phyloP scores from a whole-genome alignment of 2,888 invertebrate genomes.

The Diarsia rubi region DNA sequence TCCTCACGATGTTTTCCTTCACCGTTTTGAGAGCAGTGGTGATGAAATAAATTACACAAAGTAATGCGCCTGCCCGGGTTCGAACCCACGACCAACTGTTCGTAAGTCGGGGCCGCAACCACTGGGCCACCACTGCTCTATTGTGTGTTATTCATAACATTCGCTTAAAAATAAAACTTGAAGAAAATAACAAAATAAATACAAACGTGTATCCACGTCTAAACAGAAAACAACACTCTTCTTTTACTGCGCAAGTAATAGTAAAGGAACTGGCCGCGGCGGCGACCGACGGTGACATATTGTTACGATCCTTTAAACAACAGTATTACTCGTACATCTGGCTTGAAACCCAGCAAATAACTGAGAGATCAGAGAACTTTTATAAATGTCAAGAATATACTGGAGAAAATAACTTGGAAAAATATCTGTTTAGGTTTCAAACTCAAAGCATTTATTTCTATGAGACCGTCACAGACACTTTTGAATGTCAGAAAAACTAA shows the following conservation, averaged over 20 bases:
- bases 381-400: constrained; percentile 5
- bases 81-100: no score
- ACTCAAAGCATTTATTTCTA: no score
- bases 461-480: no score
- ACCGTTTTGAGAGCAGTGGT: no score
- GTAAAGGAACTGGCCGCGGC: constrained; percentile 38
- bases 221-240: constrained; percentile 39
- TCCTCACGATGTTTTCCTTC: no score
- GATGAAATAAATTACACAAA: no score
- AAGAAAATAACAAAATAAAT: constrained; percentile 20
- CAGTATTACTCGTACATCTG: constrained; percentile 46
- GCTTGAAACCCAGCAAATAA: constrained; percentile 40
- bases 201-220: constrained; percentile 29
- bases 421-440: not conserved
- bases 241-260: constrained; percentile 42
- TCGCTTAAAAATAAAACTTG: not conserved
- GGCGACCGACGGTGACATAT: constrained; percentile 54
- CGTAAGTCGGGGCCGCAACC: no score
- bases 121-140: no score
- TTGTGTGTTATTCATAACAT: constrained; percentile 1
- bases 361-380: constrained; percentile 20
- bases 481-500: no score
- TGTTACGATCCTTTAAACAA: constrained; percentile 55
- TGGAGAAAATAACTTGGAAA: not conserved
- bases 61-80: no score